Base-by-base conservation (phyloP, 2,113 vertebrate genomes). In the Gymnobelideus leadbeateri region DNA sequence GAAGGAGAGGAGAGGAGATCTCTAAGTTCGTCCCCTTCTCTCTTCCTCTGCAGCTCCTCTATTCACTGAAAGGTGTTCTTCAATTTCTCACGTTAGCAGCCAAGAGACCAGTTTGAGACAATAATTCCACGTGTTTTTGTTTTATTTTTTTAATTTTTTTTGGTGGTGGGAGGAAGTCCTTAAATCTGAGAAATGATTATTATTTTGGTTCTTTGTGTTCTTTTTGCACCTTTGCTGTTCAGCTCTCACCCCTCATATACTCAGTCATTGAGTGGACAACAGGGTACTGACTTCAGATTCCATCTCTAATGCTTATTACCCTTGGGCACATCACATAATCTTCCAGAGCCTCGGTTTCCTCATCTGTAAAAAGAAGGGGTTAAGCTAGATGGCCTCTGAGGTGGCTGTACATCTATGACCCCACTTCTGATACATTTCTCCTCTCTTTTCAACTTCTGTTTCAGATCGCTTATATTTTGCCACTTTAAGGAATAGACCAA, bases 401-500 rank as follows among this genome's bases (percentile, higher is more conserved):
- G 61, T 77, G 61, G 61, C 31, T 84, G n/a, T 23, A 23, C n/a
- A 23, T 43, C 37, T 52, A 2, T 84, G 37, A 23, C 51, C 28
- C 77, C 92, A 0, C 53, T 95, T 96, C 96, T 96, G 92, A 97
- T 91, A 26, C 52, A 52, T 94, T 96, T 97, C 68, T 96, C 46
- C 51, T 47, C 0, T 96, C 92, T 12, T 91, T 47, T 94, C 53
- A 92, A 94, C 49, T 96, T 95, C 93, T 98, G 54, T 98, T 98
- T 95, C 98, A 99, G 99, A 99, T 98, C 99, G 99, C 0, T 98
- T 99, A 96, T 99, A 99, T 98, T 99, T 99, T 90, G 99, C 99
- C 94, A 99, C 99, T 96, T 98, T 99, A 95, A 99, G 99, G 97
- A 99, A 99, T 94, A 99, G 99, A 98, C 99, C 99, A 92, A 99